A percentile compares a stretch with the other conserved stretches of the same genome.
These are phyloP conservation scores for Ischnus inquisitorius DNA, from an alignment of 2,888 invertebrate genomes.

Conservation along the genomic window DNA sequence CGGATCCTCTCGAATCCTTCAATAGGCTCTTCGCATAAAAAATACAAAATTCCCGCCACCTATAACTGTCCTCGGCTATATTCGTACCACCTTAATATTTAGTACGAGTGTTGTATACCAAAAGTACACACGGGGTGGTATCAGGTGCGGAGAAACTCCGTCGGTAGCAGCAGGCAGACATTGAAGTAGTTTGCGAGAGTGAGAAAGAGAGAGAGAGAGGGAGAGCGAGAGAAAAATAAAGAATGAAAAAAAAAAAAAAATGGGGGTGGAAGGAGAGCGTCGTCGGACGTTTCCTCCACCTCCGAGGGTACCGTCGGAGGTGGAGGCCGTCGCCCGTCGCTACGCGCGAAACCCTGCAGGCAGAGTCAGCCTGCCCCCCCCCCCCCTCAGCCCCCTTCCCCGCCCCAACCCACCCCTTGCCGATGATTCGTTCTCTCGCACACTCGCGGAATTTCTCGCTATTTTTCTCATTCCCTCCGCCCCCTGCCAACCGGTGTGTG, in stretches of 20 bases:
- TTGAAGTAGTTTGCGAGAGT: conserved; percentile 50
- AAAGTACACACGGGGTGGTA: conserved; percentile 65
- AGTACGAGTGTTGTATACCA: conserved; percentile 61
- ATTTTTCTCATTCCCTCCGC: conserved; percentile 42
- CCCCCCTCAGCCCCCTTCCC: conserved; percentile 56
- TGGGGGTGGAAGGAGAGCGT: conserved; percentile 62
- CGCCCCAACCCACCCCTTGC: conserved; percentile 54
- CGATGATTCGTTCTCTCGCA: conserved; percentile 67
- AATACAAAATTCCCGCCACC: background rate
- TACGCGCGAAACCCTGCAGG: conserved; percentile 72
- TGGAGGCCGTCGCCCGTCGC: conserved; percentile 75
- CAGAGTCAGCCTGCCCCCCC: conserved; percentile 21
- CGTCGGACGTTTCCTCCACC: conserved; percentile 49
- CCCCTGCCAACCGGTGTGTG: conserved; percentile 50
- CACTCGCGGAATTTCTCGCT: conserved; percentile 54
- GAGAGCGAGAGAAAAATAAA: conserved; percentile 53
- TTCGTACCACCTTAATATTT: conserved; percentile 19
- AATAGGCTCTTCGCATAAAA: background rate
- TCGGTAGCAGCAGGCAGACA: conserved; percentile 72
- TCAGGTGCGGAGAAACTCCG: conserved; percentile 61
- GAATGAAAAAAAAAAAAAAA: conserved; percentile 52
- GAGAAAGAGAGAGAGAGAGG: conserved; percentile 62
- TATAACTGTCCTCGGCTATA: background rate
- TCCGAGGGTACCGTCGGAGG: conserved; percentile 40
- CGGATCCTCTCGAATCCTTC: background rate